Base-by-base conservation (phyloP, 1,140 invertebrate species). In the Triops longicaudatus region DNA sequence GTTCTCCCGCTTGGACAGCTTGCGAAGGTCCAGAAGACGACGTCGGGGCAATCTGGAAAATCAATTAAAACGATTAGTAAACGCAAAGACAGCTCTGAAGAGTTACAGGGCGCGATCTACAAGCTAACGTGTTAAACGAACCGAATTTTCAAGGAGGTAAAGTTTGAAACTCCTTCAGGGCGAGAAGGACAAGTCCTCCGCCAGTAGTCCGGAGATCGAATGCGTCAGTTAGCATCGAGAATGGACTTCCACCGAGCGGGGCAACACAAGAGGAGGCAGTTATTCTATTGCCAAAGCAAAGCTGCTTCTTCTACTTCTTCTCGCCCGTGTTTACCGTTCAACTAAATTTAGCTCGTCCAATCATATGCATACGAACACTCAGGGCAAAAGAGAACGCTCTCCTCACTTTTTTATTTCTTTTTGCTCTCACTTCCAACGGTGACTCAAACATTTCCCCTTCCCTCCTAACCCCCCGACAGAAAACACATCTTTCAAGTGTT, bases 1-100 rank as follows among this genome's bases (percentile, higher is more conserved):
- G 89, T 80, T 93, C 91, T 73, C 88, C 76, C 4, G 72, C 72
- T 42, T 6, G 63, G 6, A 77, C 73, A 73, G 76, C 72, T 43
- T 77, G 72, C 14, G 42, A n/a, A 41, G 71, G 50, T 10, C 72
- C 73, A 42, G 28, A 42, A 71, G 76, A 37, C 31, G 31, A 37
- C 7, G 50, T 63, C n/a, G 50, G 50, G 6, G 50, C 50, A 63
- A 63, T 63, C 50, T 63, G 50, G 50, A 63, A 63, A 14, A 63
- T 63, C 50, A 63, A 63, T 63, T 63, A 63, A 75, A 26, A 28
- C 7, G 22, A 75, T 26, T 44, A 75, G 37, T 12, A 73, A n/a
- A 11, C 37, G 26, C 6, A 12, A 73, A 73, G 14, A n/a, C 12
- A 37, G 73, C 73, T 4, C 7, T 37, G 7, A 37, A 37, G 31